Evolutionary conservation across 2,888 invertebrate species (phyloP), one percentile per base, ranked within the genome.

Genomic region (Synanthedon formicaeformis): DNA sequence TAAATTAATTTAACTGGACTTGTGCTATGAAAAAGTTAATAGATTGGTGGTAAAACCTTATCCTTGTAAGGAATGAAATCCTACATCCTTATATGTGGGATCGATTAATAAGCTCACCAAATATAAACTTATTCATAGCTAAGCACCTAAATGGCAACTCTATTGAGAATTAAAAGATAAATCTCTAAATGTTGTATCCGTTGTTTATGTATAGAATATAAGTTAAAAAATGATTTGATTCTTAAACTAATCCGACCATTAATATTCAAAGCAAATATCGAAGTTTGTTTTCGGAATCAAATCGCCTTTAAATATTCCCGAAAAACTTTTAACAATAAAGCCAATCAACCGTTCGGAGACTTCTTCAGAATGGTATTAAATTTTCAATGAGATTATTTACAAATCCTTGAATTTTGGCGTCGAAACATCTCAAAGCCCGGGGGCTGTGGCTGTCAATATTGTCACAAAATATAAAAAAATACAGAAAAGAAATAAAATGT

Each of bases 351-450:
- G 66, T 62, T 65, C 57, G 58, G 64, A 64, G 73, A 69, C 66
- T 72, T 69, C 69, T 69, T 65, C 57, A 74, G 77, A 80, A 78
- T 73, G 59, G 77, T 76, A 81, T 81, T 79, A 82, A 49, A 83
- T 84, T 81, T 83, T 81, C 80, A 84, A 86, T 82, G 67, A 79
- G 81, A 80, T 84, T 85, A 85, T 86, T 85, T 86, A 82, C 82
- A 81, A 74, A 83, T 82, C 75, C 80, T 81, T 73, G 60, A 78
- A 65, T 61, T 61, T 63, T 34, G 34, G 65, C 67, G 65, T 69
- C 67, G 65, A 69, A 68, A 65, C 61, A 60, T 58, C 61, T 63
- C 57, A 45, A 16, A 53, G n/a, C n/a, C 13, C 64, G 66, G 69
- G 75, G 80, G 78, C 78, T 69, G 69, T 68, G 79, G 71, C 82